Evolutionary conservation across 2,113 vertebrate species (phyloP), one percentile per base, ranked within the genome.

Genomic region (Himantopus leucocephalus): DNA sequence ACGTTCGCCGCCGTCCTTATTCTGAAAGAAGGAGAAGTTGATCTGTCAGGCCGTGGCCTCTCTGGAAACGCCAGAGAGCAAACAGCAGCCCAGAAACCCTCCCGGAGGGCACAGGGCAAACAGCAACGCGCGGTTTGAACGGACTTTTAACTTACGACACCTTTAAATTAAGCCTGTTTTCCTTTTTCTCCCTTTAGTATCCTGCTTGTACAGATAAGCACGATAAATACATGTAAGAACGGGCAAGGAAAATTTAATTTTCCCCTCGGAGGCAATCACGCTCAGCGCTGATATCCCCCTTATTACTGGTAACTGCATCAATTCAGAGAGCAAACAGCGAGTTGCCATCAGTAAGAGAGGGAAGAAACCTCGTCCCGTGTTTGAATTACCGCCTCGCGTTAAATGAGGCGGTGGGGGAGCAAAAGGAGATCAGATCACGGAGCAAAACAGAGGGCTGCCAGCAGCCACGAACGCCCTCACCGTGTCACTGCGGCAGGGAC

Each of bases 1-100:
- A 2, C 97, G 98, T 73, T 99, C 99, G 1, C 85, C 97, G 2
- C 98, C 97, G 14, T 98, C 98, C 78, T 90, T 97, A 19, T 95
- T 98, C 99, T 99, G 97, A 34, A 94, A 90, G 89, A 60, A 63
- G 29, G 19, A 86, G 37, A 91, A 85, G 20, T 56, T 13, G 73
- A 85, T 41, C 45, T 9, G 6, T 93, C 89, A 59, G 91, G 26
- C 20, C 7, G 15, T 8, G 47, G 43, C 7, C 64, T 56, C 39
- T 41, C 53, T 48, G 70, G 85, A 75, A 92, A 82, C 1, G 3
- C 2, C 1, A 17, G 43, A 32, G 39, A 84, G 53, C 22, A 55
- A 41, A 41, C 1, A 63, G 23, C 4, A 48, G 26, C 39, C 16
- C 52, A 34, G 1, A 8, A 60, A 45, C 32, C 47, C 20, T 83